Base-by-base conservation (phyloP, 2,888 invertebrate genomes). In the Opisthograptis luteolata region DNA sequence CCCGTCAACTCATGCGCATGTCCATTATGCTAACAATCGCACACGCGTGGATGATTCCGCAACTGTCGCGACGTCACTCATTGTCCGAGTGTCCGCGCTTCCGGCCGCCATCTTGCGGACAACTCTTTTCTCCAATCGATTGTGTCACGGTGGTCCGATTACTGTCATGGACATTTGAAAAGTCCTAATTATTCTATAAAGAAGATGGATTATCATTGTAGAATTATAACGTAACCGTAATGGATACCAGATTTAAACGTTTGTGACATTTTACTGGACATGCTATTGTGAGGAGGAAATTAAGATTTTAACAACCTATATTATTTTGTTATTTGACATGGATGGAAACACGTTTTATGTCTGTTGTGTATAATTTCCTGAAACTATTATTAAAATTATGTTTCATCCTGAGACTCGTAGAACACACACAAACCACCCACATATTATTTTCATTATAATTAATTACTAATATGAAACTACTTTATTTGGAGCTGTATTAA, bases 101-200 rank as follows among this genome's bases (percentile, higher is more conserved):
- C 72, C 72, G 69, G 66, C 52, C 51, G 60, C 53, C 58, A 55
- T 62, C 20, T 37, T 48, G 6, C 36, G 45, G 39, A 55, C 59
- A 66, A 68, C 68, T 67, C 69, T 68, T 68, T 70, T 12, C 15
- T 22, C 0, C 47, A 53, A 41, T 10, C 51, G 57, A 48, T 12
- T 48, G 30, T 51, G 58, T 62, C 67, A 63, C 64, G 73, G 74
- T 73, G 75, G 75, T 74, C 75, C 59, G 36, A 27, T 41, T 50
- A 54, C 42, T 55, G 51, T 40, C 51, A 42, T 34, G 47, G 52
- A 49, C 42, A 36, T 20, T 34, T 30, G 6, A 35, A 36, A 50
- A 45, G 41, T 40, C 47, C 47, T 54, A 56, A 61, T 61, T 54
- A 51, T 58, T 50, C 34, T 40, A 27, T 41, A 42, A 50, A 39